phyloP scores from a whole-genome alignment of 1,140 invertebrate genomes.

The Portunus trituberculatus region DNA sequence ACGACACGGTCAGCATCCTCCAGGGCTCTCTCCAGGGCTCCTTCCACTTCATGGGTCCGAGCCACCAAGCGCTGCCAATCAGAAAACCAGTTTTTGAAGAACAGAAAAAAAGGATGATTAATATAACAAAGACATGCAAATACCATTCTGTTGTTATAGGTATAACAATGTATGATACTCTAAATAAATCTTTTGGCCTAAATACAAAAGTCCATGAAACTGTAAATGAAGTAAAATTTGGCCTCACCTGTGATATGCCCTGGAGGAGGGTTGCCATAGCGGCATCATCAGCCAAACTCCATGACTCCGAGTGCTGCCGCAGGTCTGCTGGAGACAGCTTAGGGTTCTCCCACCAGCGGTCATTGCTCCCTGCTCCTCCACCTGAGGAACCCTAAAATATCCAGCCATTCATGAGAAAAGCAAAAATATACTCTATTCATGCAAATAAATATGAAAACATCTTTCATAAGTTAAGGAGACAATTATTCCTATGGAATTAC shows the following conservation, averaged over 20 bases:
- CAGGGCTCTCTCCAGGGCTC: slow-evolving; percentile 50
- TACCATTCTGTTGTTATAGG: neutral
- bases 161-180: neutral
- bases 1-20: slow-evolving; percentile 61
- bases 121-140: no score
- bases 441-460: no score
- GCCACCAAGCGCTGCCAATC: slow-evolving; percentile 65
- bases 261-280: slow-evolving; percentile 71
- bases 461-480: no score
- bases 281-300: slow-evolving; percentile 70
- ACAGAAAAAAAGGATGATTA: no score
- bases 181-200: neutral
- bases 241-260: slow-evolving; percentile 59
- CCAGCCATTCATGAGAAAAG: no score
- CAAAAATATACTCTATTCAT: no score
- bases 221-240: no score
- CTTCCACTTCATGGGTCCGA: slow-evolving; percentile 71
- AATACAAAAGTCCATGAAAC: neutral
- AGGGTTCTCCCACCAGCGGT: slow-evolving; percentile 64
- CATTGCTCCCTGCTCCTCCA: slow-evolving; percentile 8
- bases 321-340: slow-evolving; percentile 51
- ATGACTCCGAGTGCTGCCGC: slow-evolving; percentile 50
- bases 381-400: slow-evolving; percentile 58
- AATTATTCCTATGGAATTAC: no score
- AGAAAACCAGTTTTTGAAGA: neutral